phyloP scores from a whole-genome alignment of 2,888 invertebrate species.

The Eueremaeus valkanovi region DNA sequence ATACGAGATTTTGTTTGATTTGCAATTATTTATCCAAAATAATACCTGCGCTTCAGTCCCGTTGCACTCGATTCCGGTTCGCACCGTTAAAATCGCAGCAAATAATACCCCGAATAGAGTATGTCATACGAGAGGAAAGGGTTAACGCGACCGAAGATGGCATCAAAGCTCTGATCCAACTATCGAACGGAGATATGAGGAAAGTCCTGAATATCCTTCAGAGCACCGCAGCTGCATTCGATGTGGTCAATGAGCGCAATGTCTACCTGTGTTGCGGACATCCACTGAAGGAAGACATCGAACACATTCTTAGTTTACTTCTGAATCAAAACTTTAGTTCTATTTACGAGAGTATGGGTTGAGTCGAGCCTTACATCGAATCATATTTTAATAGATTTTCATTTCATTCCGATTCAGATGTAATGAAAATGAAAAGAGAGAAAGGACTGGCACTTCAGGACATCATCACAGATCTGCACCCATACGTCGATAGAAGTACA shows the following conservation, averaged over 20 bases:
- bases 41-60: conserved; percentile 95
- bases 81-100: conserved; percentile 80
- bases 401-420: conserved; percentile 58
- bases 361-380: conserved; percentile 46
- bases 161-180: conserved; percentile 75
- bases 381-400: conserved; percentile 47
- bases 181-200: conserved; percentile 96
- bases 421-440: conserved; percentile 65
- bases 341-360: conserved; percentile 68
- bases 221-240: conserved; percentile 89
- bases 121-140: conserved; percentile 78
- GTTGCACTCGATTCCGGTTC: conserved; percentile 94
- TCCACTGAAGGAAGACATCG: conserved; percentile 82
- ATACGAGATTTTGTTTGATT: conserved; percentile 96
- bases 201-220: conserved; percentile 86
- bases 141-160: conserved; percentile 81
- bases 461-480: conserved; percentile 85
- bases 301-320: conserved; percentile 79
- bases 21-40: conserved; percentile 98
- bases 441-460: conserved; percentile 92
- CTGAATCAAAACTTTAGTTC: conserved; percentile 69
- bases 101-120: conserved; percentile 80
- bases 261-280: conserved; percentile 97
- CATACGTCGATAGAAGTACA: conserved; percentile 79
- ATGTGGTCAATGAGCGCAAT: conserved; percentile 78